Evolutionary conservation across 2,113 vertebrate genomes (phyloP).

Genomic region (Nematolebias whitei): DNA sequence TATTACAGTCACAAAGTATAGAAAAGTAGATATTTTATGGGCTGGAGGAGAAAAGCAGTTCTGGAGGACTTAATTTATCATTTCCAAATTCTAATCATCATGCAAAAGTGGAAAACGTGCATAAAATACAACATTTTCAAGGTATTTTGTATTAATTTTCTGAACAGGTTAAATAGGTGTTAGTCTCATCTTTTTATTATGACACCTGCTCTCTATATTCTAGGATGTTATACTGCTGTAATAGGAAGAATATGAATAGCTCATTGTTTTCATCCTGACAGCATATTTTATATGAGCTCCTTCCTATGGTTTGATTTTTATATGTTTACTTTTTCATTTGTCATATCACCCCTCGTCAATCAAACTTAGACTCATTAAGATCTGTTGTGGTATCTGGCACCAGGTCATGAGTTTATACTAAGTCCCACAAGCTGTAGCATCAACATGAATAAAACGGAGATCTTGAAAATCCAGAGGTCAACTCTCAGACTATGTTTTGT

Average conservation of each 20-base stretch:
- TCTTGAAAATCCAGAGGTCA: neutral
- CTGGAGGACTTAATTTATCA: slow-evolving; percentile 3
- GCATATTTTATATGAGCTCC: no score
- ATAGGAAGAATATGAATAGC: no score
- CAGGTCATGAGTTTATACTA: no score
- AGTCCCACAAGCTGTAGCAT: no score
- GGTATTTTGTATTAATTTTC: neutral
- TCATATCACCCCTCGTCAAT: no score
- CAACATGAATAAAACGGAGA: no score
- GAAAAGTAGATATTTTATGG: neutral
- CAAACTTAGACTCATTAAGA: no score
- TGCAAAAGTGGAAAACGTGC: neutral
- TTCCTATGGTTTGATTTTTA: no score
- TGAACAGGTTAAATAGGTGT: neutral
- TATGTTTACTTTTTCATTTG: no score
- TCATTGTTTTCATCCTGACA: no score
- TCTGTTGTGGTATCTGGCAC: neutral
- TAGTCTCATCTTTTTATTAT: slow-evolving; percentile 2
- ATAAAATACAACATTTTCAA: neutral
- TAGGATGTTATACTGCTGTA: no score
- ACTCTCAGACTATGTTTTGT: no score
- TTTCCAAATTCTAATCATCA: neutral
- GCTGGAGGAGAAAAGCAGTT: neutral
- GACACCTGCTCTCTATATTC: neutral
- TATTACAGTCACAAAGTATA: slow-evolving; percentile 11